Evolutionary conservation across 2,113 vertebrate genomes (phyloP), one percentile per base, ranked within the genome.

Genomic region (Peromyscus leucopus): DNA sequence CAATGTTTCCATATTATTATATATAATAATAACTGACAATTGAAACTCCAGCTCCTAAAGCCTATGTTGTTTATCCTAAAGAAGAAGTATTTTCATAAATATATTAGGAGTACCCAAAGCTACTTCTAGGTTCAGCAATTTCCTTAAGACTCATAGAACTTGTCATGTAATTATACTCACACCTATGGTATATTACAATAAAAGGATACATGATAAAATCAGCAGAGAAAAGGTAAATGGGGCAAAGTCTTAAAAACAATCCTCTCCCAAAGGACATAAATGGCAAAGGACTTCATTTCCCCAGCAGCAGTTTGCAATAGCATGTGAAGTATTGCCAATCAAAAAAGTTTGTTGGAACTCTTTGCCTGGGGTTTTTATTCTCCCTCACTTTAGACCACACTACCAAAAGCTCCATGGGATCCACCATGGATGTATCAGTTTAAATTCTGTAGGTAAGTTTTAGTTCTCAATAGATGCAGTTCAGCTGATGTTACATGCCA

Each of bases 131-230:
- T 80, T 94, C 59, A 26, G 0, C 65, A 36, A 63, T 90, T 93
- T 85, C 74, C 67, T 95, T n/a, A 95, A 78, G 46, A 94, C 24
- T 94, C 74, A 93, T 7, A 87, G 39, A 31, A 72, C 22, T 69
- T 21, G 48, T 26, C 79, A 90, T 89, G 17, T 89, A 87, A 48
- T 84, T 33, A 33, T 74, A 74, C 9, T 84, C 28, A 79, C 26
- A 11, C 26, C 48, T 91, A 12, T 78, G 61, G 83, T 71, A 59
- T 96, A 79, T 85, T 83, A 76, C 12, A 91, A 51, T 67, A 78
- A 89, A 89, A 87, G 46, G 5, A 63, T 83, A 76, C 55, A 84
- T 83, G 90, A 48, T 71, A 84, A 89, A 93, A 87, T 92, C 28
- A 90, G 36, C 84, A 79, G 59, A 83, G 84, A 48, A 31, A 67